Base-by-base conservation (phyloP, 1,140 invertebrate genomes). In the Neodiprion fabricii region DNA sequence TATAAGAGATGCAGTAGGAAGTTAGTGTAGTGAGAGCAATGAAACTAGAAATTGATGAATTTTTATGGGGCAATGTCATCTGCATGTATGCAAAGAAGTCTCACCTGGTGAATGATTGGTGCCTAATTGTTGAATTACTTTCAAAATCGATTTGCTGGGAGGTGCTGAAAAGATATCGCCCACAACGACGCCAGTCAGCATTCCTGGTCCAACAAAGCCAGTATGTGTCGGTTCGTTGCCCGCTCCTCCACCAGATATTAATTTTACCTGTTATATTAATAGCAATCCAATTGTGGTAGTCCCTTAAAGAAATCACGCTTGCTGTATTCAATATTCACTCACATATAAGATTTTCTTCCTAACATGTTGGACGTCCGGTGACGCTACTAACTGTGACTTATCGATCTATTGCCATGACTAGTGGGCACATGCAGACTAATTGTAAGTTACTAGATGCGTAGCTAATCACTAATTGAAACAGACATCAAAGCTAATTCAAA, bases 191-290 rank as follows among this genome's bases (percentile, higher is more conserved):
- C 90, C 93, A 73, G 91, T 92, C 70, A 95, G 80, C 90, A 94
- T 91, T 40, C 94, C 94, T 79, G 83, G 78, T 0, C 94, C 94
- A 67, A 95, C 91, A 84, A 90, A 94, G 50, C 93, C 90, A 76
- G 88, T 89, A 76, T 88, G 85, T 77, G 88, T 87, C 40, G 93
- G 93, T 85, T 95, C 93, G 84, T 94, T 92, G 12, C 93, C 93
- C 14, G 89, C 90, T 53, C 91, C 90, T 47, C 94, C 93, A 21
- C 94, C 94, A 76, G 90, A 90, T 48, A 95, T 82, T 47, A 95
- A 77, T 71, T 89, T 88, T 10, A 94, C 93, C 80, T 90, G 86
- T 14, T 87, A 85, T 9, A 82, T 71, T 14, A 61, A 8, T 61
- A 14, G 53, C 5, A 61, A 70, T 23, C 14, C 53, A 66, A 61